phyloP scores from a whole-genome alignment of 2,888 invertebrate species.

The Tipula confusa region DNA sequence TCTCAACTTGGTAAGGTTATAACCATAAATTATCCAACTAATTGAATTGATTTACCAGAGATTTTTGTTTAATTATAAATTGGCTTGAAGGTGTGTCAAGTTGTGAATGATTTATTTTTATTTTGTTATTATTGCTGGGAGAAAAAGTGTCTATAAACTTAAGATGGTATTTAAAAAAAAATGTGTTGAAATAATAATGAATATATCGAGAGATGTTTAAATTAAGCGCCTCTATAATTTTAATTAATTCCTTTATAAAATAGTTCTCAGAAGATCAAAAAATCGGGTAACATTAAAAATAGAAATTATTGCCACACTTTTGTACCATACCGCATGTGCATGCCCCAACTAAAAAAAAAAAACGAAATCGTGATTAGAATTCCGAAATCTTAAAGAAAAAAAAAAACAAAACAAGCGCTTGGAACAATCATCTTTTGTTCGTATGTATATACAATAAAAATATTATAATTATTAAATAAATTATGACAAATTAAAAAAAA shows the following conservation, averaged over 20 bases:
- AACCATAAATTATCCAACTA: slow-evolving; percentile 5
- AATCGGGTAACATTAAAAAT: not conserved
- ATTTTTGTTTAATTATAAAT: slow-evolving; percentile 8
- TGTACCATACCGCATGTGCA: too few relatives aligned
- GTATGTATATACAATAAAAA: not conserved
- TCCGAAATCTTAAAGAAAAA: too few relatives aligned
- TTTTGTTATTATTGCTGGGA: not conserved
- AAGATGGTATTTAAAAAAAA: not conserved
- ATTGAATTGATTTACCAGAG: not conserved
- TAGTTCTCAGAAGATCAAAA: not conserved
- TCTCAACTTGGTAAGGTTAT: not conserved
- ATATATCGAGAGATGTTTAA: not conserved
- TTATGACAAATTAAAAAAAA: not conserved
- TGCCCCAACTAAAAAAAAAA: not conserved
- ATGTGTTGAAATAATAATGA: not conserved
- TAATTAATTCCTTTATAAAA: not conserved
- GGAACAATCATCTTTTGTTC: not conserved
- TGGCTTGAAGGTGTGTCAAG: slow-evolving; percentile 3
- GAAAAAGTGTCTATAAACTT: not conserved
- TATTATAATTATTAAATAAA: slow-evolving; percentile 14
- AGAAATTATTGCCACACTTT: not conserved
- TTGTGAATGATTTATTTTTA: not conserved
- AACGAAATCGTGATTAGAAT: not conserved
- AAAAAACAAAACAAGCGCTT: too few relatives aligned
- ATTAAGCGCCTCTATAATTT: not conserved